Conservation (phyloP, 2,888 invertebrate species). For the Dione vanillae region DNA sequence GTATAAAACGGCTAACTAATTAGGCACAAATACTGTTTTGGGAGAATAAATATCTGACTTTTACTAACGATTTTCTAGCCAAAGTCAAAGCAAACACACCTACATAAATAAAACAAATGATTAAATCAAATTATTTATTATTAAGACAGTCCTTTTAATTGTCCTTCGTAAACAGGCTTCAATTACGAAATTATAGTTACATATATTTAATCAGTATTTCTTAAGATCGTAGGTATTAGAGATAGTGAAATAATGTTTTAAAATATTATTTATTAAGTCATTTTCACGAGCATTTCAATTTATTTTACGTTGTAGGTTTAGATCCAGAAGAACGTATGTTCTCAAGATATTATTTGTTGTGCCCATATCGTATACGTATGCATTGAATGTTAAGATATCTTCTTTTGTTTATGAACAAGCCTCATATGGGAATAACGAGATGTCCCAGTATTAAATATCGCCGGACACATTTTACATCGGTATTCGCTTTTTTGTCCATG, state of each 20-base stretch:
- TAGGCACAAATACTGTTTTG: not conserved
- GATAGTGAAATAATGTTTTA: not conserved
- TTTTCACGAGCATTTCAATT: not conserved
- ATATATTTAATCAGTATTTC: not conserved
- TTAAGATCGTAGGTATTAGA: not conserved
- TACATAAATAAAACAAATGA: slow-evolving; percentile 8
- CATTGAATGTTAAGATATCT: slow-evolving; percentile 1
- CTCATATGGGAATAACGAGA: slow-evolving; percentile 70
- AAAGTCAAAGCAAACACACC: slow-evolving; percentile 7
- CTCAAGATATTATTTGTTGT: not conserved
- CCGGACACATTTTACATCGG: slow-evolving; percentile 59
- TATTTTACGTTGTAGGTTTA: not conserved
- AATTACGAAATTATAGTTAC: not conserved
- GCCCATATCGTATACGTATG: not conserved
- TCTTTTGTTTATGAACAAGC: slow-evolving; percentile 58
- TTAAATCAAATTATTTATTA: slow-evolving; percentile 1
- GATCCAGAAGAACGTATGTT: not conserved
- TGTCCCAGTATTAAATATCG: slow-evolving; percentile 63
- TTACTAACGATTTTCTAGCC: slow-evolving; percentile 6
- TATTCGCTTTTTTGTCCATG: slow-evolving; percentile 65
- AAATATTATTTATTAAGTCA: not conserved
- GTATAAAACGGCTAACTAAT: slow-evolving; percentile 51
- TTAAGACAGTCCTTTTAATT: not conserved
- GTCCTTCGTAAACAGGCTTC: not conserved
- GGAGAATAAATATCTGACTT: not conserved